Percentiles rank a stretch among this genome's conserved stretches.
Evolutionary conservation across 2,797 vertebrate species (phyloP).

Genomic region (Sebastes cheni): DNA sequence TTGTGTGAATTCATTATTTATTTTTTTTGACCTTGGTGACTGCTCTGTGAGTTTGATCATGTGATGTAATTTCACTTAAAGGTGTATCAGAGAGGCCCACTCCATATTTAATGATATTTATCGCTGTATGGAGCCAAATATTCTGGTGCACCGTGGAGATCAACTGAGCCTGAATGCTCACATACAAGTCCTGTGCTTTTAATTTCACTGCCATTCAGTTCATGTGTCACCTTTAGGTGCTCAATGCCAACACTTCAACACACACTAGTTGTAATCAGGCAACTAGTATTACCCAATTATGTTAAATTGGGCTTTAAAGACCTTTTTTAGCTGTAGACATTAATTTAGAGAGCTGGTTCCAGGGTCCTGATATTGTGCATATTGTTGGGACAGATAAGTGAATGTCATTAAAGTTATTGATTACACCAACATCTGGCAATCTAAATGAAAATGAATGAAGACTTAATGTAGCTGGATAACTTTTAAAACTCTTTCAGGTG

Average conservation of each 20-base stretch:
- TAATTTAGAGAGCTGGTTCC: not conserved
- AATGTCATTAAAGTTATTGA: not conserved
- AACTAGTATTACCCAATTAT: not conserved
- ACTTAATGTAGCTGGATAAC: not conserved
- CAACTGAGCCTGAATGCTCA: no score
- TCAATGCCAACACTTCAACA: not conserved
- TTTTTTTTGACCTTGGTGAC: not conserved
- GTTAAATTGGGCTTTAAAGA: not conserved
- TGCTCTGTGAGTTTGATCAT: not conserved
- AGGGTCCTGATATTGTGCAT: not conserved
- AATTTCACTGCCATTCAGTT: not conserved
- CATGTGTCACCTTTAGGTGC: not conserved
- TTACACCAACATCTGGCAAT: not conserved
- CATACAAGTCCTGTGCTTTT: not conserved
- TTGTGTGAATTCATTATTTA: not conserved
- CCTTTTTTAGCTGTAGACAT: no score
- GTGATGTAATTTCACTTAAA: not conserved
- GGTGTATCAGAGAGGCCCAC: not conserved
- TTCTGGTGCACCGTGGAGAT: not conserved
- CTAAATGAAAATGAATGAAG: no score
- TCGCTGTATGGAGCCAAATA: no score
- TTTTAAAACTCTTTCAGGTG: not conserved
- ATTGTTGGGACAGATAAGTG: not conserved
- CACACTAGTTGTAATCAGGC: not conserved
- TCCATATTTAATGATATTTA: not conserved